These are phyloP conservation scores for Pristionchus maxplancki DNA, from an alignment of 2,888 invertebrate species.

Conservation along the genomic window DNA sequence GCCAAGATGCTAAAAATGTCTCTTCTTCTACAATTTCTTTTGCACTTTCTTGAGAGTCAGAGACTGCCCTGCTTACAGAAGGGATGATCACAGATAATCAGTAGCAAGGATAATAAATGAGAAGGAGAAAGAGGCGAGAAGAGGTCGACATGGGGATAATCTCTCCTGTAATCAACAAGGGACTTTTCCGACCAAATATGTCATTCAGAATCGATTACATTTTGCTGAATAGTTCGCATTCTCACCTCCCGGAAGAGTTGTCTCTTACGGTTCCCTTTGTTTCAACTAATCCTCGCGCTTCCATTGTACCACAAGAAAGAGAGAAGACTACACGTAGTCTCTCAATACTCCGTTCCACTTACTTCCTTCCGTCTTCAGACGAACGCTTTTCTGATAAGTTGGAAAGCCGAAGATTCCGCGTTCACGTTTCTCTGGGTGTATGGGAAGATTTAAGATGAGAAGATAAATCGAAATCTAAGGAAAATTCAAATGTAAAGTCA, in stretches of 20 bases:
- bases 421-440: too few relatives aligned
- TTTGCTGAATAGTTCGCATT: not conserved
- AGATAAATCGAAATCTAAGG: too few relatives aligned
- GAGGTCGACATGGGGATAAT: not conserved
- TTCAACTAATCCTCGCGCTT: not conserved
- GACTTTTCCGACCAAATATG: not conserved
- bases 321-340: not conserved
- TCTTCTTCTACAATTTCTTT: too few relatives aligned
- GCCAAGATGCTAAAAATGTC: too few relatives aligned
- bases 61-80: not conserved
- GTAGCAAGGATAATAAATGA: not conserved
- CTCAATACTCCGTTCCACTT: not conserved
- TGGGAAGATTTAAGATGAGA: too few relatives aligned
- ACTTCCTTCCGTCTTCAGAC: not conserved
- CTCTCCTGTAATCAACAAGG: not conserved
- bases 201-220: not conserved
- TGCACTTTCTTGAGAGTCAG: not conserved
- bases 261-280: not conserved
- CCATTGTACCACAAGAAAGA: not conserved
- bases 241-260: not conserved
- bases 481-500: too few relatives aligned
- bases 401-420: too few relatives aligned
- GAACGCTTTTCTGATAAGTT: too few relatives aligned
- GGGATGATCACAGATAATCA: not conserved
- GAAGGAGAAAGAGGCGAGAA: not conserved